These are phyloP conservation scores for Pristis pectinata DNA, from an alignment of 2,797 vertebrate genomes.

Conservation along the genomic window DNA sequence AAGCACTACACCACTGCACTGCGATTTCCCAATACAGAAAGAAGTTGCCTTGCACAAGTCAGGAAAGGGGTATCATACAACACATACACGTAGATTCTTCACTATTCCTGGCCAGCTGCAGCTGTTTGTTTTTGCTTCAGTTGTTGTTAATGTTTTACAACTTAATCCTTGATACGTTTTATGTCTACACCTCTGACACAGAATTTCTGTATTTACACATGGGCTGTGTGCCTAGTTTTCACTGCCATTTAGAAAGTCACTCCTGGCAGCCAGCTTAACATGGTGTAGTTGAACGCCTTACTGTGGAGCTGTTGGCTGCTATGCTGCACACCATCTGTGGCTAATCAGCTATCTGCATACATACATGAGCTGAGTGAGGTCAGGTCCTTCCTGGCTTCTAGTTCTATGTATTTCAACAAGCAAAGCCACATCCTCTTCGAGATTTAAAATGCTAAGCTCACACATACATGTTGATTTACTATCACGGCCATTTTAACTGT, in stretches of 20 bases:
- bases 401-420: conserved; percentile 51
- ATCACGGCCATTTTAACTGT: conserved; percentile 20
- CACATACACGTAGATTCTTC: neutral
- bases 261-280: neutral
- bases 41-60: conserved; percentile 52
- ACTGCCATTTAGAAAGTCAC: conserved; percentile 6
- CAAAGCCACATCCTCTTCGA: conserved; percentile 72
- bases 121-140: conserved; percentile 25
- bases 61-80: conserved; percentile 40
- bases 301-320: neutral
- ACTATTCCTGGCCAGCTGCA: conserved; percentile 21
- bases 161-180: conserved; percentile 44
- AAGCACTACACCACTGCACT: conserved; percentile 38
- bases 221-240: conserved; percentile 23
- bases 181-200: conserved; percentile 41
- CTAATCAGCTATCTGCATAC: conserved; percentile 54
- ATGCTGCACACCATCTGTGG: conserved; percentile 57
- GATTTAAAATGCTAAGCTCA: conserved; percentile 42
- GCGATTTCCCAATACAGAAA: conserved; percentile 44
- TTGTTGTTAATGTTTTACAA: conserved; percentile 42
- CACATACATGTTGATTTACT: conserved; percentile 17
- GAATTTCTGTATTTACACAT: conserved; percentile 37
- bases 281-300: conserved; percentile 4
- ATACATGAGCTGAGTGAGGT: conserved; percentile 44
- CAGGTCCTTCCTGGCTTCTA: conserved; percentile 49